Base-by-base conservation (phyloP, 2,888 invertebrate genomes). In the Azorinus chamasolen region DNA sequence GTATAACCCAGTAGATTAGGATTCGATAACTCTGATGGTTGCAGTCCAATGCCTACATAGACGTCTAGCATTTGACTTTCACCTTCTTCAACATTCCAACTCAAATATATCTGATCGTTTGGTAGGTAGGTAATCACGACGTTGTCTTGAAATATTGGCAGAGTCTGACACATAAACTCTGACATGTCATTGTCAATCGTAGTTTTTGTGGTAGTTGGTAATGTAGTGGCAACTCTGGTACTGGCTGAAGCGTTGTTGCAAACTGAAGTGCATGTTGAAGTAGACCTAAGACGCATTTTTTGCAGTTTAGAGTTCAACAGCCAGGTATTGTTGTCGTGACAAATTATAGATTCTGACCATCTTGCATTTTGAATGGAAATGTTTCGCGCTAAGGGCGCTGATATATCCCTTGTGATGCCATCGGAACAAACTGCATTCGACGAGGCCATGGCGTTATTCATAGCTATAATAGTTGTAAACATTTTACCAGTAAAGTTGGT, bases 381-480 rank as follows among this genome's bases (percentile, higher is more conserved):
- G 54, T 86, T 83, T 12, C 20, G 16, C 5, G 87, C 50, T 5
- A 27, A 20, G 0, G 88, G 87, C 8, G 76, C 54, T 1, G 77
- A 71, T 10, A 27, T 69, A 70, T 88, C 88, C 5, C 80, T 51
- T 0, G 65, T 70, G 14, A 89, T 73, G 0, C 89, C 89, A 63
- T 88, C 87, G 2, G 87, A 87, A 54, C 89, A 89, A 0, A 74
- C 85, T 5, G 77, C 68, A 20, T 58, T 68, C 1, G 89, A 88
- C 0, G 87, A 77, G 43, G 75, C 79, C 66, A 87, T 50, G 1
- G 88, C 89, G 57, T 84, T 78, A 64, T 88, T 89, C 37, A 77
- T 79, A 6, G 89, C 89, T 8, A 87, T 70, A 16, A 88, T 71
- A 2, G 84, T 54, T 3, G 59, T 48, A 25, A 24, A 68, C 27